phyloP scores from a whole-genome alignment of 2,797 vertebrate species.

The Amblyraja radiata region DNA sequence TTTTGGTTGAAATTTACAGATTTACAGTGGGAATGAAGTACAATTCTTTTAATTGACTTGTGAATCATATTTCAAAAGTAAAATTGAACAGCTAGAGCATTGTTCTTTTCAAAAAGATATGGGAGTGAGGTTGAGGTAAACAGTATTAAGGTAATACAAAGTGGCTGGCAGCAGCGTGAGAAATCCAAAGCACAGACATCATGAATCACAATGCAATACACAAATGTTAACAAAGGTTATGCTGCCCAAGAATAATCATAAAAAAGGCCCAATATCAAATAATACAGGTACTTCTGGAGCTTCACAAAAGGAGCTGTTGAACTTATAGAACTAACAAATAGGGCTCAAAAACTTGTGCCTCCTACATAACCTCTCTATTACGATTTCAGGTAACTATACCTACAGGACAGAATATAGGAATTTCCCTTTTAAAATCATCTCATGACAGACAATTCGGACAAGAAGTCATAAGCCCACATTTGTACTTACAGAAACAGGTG shows the following conservation, averaged over 20 bases:
- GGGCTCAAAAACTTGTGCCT: background rate
- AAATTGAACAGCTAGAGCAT: background rate
- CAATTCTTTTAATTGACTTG: background rate
- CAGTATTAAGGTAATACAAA: background rate
- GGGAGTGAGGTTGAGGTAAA: background rate
- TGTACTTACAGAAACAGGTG: conserved; percentile 25
- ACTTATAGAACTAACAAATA: background rate
- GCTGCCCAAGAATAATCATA: background rate
- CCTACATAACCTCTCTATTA: background rate
- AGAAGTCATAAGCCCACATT: background rate
- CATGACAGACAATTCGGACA: background rate
- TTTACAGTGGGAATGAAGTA: background rate
- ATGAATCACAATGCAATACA: too few species aligned
- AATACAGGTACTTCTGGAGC: background rate
- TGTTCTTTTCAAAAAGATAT: background rate
- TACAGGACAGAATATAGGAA: background rate
- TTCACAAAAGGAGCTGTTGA: background rate
- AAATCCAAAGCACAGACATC: background rate
- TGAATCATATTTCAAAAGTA: background rate
- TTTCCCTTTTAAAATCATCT: background rate
- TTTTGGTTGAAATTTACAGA: background rate
- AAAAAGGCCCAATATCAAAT: background rate
- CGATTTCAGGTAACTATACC: background rate
- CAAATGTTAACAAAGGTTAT: background rate
- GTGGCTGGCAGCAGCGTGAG: too few species aligned